phyloP scores from a whole-genome alignment of 1,140 invertebrate species.

The Ips nitidus region DNA sequence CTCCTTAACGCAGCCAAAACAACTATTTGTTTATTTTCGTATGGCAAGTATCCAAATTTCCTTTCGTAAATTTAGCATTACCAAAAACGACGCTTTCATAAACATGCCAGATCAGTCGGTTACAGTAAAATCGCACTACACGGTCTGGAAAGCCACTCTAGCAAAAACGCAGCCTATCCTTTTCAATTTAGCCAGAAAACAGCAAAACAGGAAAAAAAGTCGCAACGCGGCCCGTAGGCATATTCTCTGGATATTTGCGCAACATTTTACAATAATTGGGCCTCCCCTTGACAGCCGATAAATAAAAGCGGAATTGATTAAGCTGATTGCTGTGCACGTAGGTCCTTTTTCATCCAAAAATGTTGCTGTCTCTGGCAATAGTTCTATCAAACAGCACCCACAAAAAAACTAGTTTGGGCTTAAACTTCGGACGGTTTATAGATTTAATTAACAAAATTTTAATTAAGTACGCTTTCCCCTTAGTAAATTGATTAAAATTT shows the following conservation, averaged over 20 bases:
- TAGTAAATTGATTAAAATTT: constrained; percentile 37
- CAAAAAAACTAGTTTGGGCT: neutral
- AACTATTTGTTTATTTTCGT: constrained; percentile 18
- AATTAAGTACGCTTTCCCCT: constrained; percentile 30
- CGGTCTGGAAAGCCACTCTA: neutral
- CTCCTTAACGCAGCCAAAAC: neutral
- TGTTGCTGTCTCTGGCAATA: neutral
- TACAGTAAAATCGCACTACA: neutral
- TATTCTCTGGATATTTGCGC: constrained; percentile 28
- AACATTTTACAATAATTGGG: constrained; percentile 38
- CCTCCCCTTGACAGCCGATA: constrained; percentile 37
- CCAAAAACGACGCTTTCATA: neutral
- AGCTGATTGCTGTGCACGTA: constrained; percentile 42
- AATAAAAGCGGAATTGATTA: constrained; percentile 49
- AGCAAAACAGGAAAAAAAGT: constrained; percentile 32
- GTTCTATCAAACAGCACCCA: neutral
- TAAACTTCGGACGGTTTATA: constrained; percentile 25
- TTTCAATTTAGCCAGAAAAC: constrained; percentile 18
- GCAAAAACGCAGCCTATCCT: constrained; percentile 16
- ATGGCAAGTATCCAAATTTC: constrained; percentile 16
- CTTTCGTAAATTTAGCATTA: neutral
- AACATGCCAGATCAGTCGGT: neutral
- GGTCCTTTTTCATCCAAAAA: constrained; percentile 27
- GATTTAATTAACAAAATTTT: constrained; percentile 36
- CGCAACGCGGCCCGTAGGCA: constrained; percentile 10